phyloP scores from a whole-genome alignment of 2,797 vertebrate genomes.

The Parambassis ranga region DNA sequence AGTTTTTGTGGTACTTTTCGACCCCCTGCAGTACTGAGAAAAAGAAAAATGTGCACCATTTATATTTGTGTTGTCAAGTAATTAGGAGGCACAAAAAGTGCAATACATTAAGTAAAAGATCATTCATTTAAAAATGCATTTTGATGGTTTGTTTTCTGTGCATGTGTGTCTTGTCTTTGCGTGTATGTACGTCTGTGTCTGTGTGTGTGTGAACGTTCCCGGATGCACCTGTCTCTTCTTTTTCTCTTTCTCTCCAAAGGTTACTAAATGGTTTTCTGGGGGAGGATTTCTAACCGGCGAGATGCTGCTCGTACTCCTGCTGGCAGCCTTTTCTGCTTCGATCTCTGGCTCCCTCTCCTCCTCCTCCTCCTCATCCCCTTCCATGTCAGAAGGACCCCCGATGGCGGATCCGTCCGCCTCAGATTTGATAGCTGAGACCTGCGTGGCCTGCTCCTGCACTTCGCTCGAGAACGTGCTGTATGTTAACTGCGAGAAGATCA shows the following conservation, averaged over 20 bases:
- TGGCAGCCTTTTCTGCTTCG: slow-evolving; percentile 88
- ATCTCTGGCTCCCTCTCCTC: slow-evolving; percentile 72
- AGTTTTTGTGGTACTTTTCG: slow-evolving; percentile 26
- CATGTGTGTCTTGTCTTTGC: slow-evolving; percentile 11
- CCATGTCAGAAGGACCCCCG: slow-evolving; percentile 65
- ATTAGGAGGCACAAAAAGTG: slow-evolving; percentile 16
- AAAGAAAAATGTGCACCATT: slow-evolving; percentile 16
- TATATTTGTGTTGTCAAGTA: not conserved
- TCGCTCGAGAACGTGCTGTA: slow-evolving; percentile 98
- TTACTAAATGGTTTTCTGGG: slow-evolving; percentile 87
- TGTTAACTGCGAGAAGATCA: slow-evolving; percentile 97
- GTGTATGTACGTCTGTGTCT: not conserved
- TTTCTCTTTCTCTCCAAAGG: slow-evolving; percentile 69
- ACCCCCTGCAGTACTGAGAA: slow-evolving; percentile 12
- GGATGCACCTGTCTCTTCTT: slow-evolving; percentile 36
- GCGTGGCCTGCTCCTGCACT: slow-evolving; percentile 96
- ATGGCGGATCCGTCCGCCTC: slow-evolving; percentile 62
- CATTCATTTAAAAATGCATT: slow-evolving; percentile 46
- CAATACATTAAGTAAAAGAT: no score
- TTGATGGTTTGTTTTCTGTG: slow-evolving; percentile 57
- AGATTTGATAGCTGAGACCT: slow-evolving; percentile 93
- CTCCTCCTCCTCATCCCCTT: slow-evolving; percentile 70
- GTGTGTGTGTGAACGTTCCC: slow-evolving; percentile 28
- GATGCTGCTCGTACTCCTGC: slow-evolving; percentile 97
- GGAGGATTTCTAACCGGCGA: slow-evolving; percentile 89